Evolutionary conservation across 1,140 invertebrate species (phyloP), one percentile per base, ranked within the genome.

Genomic region (Lerema accius): DNA sequence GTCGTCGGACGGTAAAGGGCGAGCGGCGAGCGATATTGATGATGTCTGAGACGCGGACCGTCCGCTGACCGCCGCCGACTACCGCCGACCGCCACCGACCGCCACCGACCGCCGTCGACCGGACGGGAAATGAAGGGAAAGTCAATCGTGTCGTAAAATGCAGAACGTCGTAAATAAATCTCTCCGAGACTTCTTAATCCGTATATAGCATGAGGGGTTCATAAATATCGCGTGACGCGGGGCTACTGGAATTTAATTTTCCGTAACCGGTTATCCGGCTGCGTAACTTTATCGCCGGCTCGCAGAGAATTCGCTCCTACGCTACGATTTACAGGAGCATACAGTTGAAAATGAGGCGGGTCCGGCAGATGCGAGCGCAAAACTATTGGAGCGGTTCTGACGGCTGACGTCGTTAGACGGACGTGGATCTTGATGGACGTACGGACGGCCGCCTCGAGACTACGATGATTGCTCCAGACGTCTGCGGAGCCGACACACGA

Each of bases 381-480:
- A 45, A 45, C 16, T 19, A 19, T 17, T 45, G 19, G 19, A 13
- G 23, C 4, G n/a, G 10, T 23, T 39, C 37, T 26, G 39, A 13
- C 16, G 48, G n/a, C n/a, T n/a, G n/a, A n/a, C n/a, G n/a, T 46
- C 13, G 53, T 56, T 59, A 28, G 42, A 61, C 28, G 48, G 49
- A 64, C 49, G 15, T 19, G 46, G 49, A 60, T 60, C 56, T 53
- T 65, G 62, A 67, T 63, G 51, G 42, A 63, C 61, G 23, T n/a
- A n/a, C n/a, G n/a, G n/a, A n/a, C n/a, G n/a, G 66, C 53, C 43
- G 65, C 55, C 50, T 50, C 19, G 32, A 59, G 60, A 63, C 63
- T 58, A 68, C n/a, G n/a, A n/a, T n/a, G n/a, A n/a, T n/a, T n/a
- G n/a, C n/a, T n/a, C n/a, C n/a, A n/a, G n/a, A n/a, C n/a, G n/a